Conservation (phyloP, 2,797 vertebrate genomes). For the Sebastes paucispinis region DNA sequence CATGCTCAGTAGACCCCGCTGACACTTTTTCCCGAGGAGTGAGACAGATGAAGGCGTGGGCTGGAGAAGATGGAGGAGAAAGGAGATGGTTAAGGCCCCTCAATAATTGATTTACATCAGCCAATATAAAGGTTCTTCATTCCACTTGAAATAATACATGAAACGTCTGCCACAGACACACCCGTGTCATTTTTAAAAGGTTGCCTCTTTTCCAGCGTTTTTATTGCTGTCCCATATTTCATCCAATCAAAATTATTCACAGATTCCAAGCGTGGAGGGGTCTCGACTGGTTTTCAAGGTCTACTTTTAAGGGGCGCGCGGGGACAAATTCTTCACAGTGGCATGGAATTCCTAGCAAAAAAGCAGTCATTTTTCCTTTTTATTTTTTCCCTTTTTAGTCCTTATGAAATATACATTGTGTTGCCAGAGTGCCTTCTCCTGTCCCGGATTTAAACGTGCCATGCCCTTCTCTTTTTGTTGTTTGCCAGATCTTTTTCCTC, state of each 20-base stretch:
- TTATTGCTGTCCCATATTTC: constrained; percentile 18
- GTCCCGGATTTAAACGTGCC: constrained; percentile 41
- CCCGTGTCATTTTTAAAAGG: constrained; percentile 65
- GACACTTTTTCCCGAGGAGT: background rate
- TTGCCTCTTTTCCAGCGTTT: background rate
- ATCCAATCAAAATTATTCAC: constrained; percentile 40
- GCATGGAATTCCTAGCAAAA: background rate
- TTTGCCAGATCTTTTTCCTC: constrained; percentile 11
- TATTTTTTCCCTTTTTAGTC: background rate
- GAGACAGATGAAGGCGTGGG: constrained; percentile 4
- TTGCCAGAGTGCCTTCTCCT: constrained; percentile 56
- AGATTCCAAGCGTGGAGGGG: background rate
- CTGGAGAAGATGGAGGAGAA: background rate
- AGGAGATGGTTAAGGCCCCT: constrained; percentile 34
- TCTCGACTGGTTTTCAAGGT: constrained; percentile 36
- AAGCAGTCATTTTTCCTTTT: constrained; percentile 13
- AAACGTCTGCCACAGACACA: constrained; percentile 58
- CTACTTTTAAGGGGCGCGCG: constrained; percentile 38
- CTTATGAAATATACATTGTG: constrained; percentile 54
- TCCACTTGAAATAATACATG: constrained; percentile 70
- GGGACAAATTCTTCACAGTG: constrained; percentile 34
- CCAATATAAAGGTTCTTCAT: constrained; percentile 46
- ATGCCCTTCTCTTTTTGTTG: background rate
- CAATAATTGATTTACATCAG: constrained; percentile 60
- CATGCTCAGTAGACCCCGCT: background rate